phyloP scores from a whole-genome alignment of 2,888 invertebrate genomes.

The Geotrupes spiniger region DNA sequence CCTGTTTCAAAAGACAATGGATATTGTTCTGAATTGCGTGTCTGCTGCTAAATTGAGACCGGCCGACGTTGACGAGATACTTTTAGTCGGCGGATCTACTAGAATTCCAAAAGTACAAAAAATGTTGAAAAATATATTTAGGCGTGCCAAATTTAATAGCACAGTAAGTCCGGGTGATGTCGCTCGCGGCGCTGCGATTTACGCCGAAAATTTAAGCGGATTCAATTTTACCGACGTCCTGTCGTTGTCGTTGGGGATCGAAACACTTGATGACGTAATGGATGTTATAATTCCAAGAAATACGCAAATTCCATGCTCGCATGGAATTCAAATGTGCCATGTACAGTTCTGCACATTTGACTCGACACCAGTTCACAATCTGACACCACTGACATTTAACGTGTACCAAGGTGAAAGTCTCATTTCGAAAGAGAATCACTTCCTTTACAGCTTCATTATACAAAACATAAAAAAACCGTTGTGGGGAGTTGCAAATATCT shows the following conservation, averaged over 20 bases:
- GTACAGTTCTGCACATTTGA: too few relatives aligned
- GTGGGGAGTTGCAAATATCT: too few relatives aligned
- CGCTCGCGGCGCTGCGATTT: too few relatives aligned
- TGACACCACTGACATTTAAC: too few relatives aligned
- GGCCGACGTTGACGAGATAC: constrained; percentile 31
- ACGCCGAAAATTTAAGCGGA: constrained; percentile 26
- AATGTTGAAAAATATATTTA: constrained; percentile 29
- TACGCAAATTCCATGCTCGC: constrained; percentile 25
- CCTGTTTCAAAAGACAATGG: constrained; percentile 28
- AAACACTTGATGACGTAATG: constrained; percentile 25
- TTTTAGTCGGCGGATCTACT: constrained; percentile 36
- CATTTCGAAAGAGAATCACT: constrained; percentile 6
- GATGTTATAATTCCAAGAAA: constrained; percentile 29
- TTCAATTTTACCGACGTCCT: neutral
- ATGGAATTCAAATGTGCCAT: too few relatives aligned
- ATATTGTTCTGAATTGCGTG: constrained; percentile 28
- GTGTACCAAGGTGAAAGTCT: constrained; percentile 13
- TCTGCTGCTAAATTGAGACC: constrained; percentile 22
- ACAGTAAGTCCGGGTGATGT: too few relatives aligned
- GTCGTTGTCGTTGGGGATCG: constrained; percentile 22
- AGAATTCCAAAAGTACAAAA: constrained; percentile 34
- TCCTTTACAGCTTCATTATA: constrained; percentile 5
- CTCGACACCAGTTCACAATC: too few relatives aligned
- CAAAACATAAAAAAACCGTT: neutral
- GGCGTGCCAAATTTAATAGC: constrained; percentile 36